These are phyloP conservation scores for Campylorhamphus procurvoides DNA, from an alignment of 2,113 vertebrate species.

Conservation along the genomic window DNA sequence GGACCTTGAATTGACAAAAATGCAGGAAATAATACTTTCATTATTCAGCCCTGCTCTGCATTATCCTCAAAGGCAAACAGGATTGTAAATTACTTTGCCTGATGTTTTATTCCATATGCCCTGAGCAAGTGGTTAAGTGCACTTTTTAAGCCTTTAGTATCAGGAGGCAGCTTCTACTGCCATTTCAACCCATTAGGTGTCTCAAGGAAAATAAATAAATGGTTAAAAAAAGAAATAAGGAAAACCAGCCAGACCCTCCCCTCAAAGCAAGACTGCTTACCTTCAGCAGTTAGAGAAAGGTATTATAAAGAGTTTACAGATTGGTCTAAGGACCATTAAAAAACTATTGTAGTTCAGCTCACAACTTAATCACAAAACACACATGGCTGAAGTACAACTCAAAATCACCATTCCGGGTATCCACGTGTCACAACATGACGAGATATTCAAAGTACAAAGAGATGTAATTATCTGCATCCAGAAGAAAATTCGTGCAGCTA, in stretches of 20 bases:
- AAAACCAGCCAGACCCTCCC: background rate
- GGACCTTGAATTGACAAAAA: slow-evolving; percentile 58
- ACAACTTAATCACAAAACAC: background rate
- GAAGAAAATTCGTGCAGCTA: background rate
- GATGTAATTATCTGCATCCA: background rate
- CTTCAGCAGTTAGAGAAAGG: slow-evolving; percentile 36
- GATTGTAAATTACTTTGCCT: slow-evolving; percentile 61
- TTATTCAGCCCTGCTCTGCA: slow-evolving; percentile 61
- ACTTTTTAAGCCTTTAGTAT: slow-evolving; percentile 64
- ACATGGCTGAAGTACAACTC: background rate
- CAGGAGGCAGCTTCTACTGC: slow-evolving; percentile 44
- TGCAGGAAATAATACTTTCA: slow-evolving; percentile 60
- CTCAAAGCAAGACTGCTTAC: background rate
- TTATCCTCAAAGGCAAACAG: slow-evolving; percentile 68
- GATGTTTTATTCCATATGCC: slow-evolving; percentile 66
- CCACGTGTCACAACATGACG: background rate
- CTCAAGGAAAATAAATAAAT: background rate
- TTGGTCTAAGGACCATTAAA: slow-evolving; percentile 37
- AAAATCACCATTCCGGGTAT: background rate
- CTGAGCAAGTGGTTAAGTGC: slow-evolving; percentile 72
- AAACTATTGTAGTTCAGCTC: slow-evolving; percentile 22
- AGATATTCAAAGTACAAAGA: background rate
- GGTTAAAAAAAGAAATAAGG: slow-evolving; percentile 17
- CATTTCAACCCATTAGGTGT: slow-evolving; percentile 71
- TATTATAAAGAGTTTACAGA: slow-evolving; percentile 50